phyloP scores from a whole-genome alignment of 35 echinoderm and acorn worm species.

The Eucidaris tribuloides region DNA sequence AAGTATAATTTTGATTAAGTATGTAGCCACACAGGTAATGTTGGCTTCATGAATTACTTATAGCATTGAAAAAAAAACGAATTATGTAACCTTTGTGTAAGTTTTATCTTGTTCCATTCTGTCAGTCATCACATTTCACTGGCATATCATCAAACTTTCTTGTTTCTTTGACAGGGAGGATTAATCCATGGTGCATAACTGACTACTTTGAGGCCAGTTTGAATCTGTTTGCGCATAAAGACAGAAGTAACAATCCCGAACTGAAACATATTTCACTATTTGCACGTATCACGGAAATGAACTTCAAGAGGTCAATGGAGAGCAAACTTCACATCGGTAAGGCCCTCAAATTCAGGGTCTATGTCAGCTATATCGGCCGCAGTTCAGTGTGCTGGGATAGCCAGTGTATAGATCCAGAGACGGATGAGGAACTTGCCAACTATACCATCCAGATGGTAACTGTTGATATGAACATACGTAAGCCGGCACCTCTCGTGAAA shows the following conservation, averaged over 20 bases:
- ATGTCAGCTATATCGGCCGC: neutral
- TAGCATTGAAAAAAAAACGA: too few species aligned
- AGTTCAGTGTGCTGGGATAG: constrained; percentile 2
- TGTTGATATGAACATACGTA: neutral
- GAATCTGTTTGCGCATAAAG: neutral
- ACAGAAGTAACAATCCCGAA: too few species aligned
- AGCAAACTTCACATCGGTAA: neutral
- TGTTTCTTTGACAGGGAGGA: neutral
- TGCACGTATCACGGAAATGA: neutral
- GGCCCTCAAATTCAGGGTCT: neutral
- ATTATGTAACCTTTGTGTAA: too few species aligned
- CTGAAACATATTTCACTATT: neutral
- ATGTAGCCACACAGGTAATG: neutral
- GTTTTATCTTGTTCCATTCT: neutral
- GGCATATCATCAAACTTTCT: neutral
- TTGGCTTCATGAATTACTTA: neutral
- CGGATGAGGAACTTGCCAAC: constrained; percentile 3
- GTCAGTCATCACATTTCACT: neutral
- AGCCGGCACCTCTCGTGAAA: neutral
- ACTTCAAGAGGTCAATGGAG: neutral
- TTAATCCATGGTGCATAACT: constrained; percentile 5
- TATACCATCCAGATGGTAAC: constrained; percentile 24
- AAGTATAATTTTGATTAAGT: neutral
- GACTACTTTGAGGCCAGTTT: constrained; percentile 12
- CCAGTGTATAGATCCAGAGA: neutral